Conservation (phyloP, 2,113 vertebrate genomes). For the Steatornis caripensis region DNA sequence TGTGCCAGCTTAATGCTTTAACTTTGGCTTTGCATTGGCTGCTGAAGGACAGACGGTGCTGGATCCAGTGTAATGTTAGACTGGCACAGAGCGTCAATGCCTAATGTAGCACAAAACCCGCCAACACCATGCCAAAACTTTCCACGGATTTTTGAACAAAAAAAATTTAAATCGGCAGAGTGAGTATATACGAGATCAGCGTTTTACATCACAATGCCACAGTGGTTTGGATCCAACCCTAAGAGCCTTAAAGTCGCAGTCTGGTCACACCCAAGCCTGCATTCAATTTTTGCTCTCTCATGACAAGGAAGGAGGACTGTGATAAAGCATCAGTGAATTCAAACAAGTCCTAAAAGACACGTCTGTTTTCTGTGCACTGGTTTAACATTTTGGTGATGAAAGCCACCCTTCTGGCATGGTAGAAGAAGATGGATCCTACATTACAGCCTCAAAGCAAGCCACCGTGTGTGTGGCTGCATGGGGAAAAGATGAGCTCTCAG, state of each 20-base stretch:
- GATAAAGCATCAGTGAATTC: background rate
- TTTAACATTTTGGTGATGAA: background rate
- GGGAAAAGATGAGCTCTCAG: background rate
- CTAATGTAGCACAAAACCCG: background rate
- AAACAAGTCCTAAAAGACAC: background rate
- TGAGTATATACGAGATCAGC: background rate
- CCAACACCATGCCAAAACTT: background rate
- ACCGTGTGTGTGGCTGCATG: fast-evolving
- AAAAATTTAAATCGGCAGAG: background rate
- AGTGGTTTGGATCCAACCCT: background rate
- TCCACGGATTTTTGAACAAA: fast-evolving
- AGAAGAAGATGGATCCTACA: background rate
- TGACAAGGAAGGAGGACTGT: background rate
- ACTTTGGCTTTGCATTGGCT: background rate
- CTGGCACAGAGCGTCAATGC: background rate
- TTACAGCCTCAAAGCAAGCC: background rate
- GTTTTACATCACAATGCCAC: background rate
- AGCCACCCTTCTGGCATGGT: background rate
- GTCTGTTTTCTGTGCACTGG: background rate
- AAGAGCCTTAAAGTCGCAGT: background rate
- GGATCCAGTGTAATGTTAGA: background rate
- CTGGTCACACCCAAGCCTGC: background rate
- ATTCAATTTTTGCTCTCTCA: background rate
- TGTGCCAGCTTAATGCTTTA: background rate
- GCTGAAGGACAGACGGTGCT: background rate